Base-by-base conservation (phyloP, 2,888 invertebrate genomes). In the Cyclophora albipunctata region DNA sequence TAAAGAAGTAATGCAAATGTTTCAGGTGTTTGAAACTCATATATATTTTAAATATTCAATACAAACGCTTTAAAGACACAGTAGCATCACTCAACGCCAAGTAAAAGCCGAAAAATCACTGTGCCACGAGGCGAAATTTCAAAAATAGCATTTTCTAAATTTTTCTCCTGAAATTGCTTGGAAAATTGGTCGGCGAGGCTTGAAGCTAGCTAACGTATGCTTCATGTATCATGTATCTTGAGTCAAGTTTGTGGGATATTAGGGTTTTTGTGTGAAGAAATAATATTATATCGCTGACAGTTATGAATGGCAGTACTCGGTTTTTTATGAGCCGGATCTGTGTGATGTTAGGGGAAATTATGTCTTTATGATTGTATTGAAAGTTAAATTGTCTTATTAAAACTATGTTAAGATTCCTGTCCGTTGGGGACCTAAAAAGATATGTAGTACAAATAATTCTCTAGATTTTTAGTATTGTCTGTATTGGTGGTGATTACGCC, bases 81-180 rank as follows among this genome's bases (percentile, higher is more conserved):
- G 49, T 51, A 50, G 58, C 54, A 62, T 61, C 57, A 47, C 48
- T 59, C 57, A 61, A 49, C 48, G 47, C 47, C 55, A 37, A 37
- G 57, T 55, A 53, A 55, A 50, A 58, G 54, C 51, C 54, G 59
- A 61, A 61, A 61, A 66, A 66, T 66, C 57, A 63, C 59, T 52
- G 50, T 33, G 56, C 50, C 58, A 49, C 50, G 45, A 46, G 20
- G 47, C 34, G 49, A 60, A 63, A 62, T 59, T 69, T 68, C 60
- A 59, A 68, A 67, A 65, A 68, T 65, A 59, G 59, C 59, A 59
- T 64, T 69, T 67, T 65, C 58, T 47, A 59, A 69, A 69, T 67
- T 63, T 69, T 63, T 64, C 62, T 66, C 61, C 54, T 58, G 63
- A 71, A 71, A 71, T 71, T 66, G 68, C 61, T 60, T 60, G 66